Conservation (phyloP, 2,797 vertebrate genomes). For the Alectoris magna region DNA sequence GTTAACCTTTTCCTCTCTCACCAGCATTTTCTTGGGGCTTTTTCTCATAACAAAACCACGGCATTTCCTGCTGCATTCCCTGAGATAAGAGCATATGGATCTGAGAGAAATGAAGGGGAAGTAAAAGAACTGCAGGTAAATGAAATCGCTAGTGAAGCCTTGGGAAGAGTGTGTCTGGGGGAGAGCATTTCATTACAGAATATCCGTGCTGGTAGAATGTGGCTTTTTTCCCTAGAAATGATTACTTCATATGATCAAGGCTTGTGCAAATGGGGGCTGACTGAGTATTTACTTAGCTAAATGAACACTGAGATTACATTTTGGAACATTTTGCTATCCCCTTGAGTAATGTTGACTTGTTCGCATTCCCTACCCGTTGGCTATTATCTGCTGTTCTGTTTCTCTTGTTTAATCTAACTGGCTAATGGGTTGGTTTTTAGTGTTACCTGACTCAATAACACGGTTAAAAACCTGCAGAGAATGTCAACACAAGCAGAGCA, state of each 20-base stretch:
- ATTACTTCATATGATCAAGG: slow-evolving; percentile 36
- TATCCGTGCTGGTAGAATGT: not conserved
- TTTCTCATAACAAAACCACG: not conserved
- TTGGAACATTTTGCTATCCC: slow-evolving; percentile 27
- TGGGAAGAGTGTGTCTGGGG: not conserved
- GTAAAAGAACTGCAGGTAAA: slow-evolving; percentile 21
- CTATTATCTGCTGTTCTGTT: slow-evolving; percentile 38
- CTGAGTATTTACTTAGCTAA: slow-evolving; percentile 13
- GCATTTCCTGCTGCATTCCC: not conserved
- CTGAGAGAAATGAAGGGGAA: not conserved
- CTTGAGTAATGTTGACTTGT: slow-evolving; percentile 67
- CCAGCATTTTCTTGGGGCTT: not conserved
- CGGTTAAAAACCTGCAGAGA: slow-evolving; percentile 28
- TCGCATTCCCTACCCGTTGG: slow-evolving; percentile 48
- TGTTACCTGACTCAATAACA: not conserved
- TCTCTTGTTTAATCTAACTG: slow-evolving; percentile 47
- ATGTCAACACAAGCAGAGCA: slow-evolving; percentile 18
- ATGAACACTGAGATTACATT: slow-evolving; percentile 37
- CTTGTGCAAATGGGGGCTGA: slow-evolving; percentile 47
- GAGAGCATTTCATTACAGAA: not conserved
- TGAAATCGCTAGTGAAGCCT: not conserved
- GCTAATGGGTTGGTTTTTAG: slow-evolving; percentile 33
- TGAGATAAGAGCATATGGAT: not conserved
- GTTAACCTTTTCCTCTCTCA: slow-evolving; percentile 15
- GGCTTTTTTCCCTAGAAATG: slow-evolving; percentile 28